Evolutionary conservation across 2,888 invertebrate species (phyloP), one percentile per base, ranked within the genome.

Genomic region (Epicampocera succincta): DNA sequence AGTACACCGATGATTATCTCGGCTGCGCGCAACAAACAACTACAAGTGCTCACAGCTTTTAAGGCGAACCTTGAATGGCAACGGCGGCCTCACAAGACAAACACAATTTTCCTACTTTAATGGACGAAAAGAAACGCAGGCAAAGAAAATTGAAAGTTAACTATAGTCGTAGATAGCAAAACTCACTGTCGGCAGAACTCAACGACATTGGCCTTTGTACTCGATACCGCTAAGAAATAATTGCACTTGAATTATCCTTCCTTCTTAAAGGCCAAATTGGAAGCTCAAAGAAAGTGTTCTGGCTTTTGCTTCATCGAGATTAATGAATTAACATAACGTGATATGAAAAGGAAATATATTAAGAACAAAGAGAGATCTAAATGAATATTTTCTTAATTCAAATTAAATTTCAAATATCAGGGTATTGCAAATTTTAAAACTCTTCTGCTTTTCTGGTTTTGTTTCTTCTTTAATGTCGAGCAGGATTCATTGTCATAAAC

Each of bases 201-300:
- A n/a, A n/a, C 12, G 25, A n/a, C 12, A 19, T 44, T 52, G 40
- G 60, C 17, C 38, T 58, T n/a, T 63, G 6, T 46, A 25, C 50
- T 66, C 33, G 40, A 58, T 50, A 65, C 56, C 65, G 44, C 0
- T 42, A 78, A 58, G 42, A 58, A 58, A 78, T 72, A 78, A 78
- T 65, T 65, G 71, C 58, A 42, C 50, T 65, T 78, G 33, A 78
- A 72, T 58, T 50, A 72, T 58, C 58, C n/a, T n/a, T 72, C 42
- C 44, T 52, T 42, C 2, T 38, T 48, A 5, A 33, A 17, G 40
- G 44, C 19, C 21, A 68, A 60, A 66, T 25, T 74, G 38, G 40
- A 56, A 21, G n/a, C 50, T 50, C 25, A 72, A 3, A 12, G 19
- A 17, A 76, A 76, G 33, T 11, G n/a, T 42, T 38, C 8, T 77